Percentiles rank a stretch among this genome's conserved stretches.
Evolutionary conservation across 2,888 invertebrate species (phyloP).

Genomic region (Autographa gamma): DNA sequence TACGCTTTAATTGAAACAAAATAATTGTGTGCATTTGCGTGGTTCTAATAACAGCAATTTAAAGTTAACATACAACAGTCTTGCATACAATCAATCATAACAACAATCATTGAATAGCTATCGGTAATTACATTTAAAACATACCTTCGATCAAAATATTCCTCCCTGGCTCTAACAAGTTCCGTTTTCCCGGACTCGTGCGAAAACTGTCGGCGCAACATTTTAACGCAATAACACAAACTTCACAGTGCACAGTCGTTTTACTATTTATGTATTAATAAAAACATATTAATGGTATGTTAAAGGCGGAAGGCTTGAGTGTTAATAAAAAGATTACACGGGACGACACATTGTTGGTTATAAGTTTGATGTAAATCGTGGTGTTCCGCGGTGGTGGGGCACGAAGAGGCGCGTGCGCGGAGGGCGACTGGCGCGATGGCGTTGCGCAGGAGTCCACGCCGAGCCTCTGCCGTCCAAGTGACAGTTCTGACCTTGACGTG

Average conservation of each 20-base stretch:
- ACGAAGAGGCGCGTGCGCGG: slow-evolving; percentile 66
- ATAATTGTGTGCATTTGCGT: slow-evolving; percentile 11
- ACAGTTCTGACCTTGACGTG: slow-evolving; percentile 80
- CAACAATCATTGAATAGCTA: neutral
- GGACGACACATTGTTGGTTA: slow-evolving; percentile 23
- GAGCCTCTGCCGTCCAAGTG: slow-evolving; percentile 73
- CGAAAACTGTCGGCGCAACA: slow-evolving; percentile 83
- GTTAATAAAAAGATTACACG: slow-evolving; percentile 44
- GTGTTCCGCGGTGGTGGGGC: slow-evolving; percentile 40
- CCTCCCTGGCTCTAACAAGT: slow-evolving; percentile 78
- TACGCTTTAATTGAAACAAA: neutral
- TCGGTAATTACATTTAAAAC: slow-evolving; percentile 21
- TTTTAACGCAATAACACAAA: slow-evolving; percentile 52
- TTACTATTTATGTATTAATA: slow-evolving; percentile 2
- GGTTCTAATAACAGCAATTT: slow-evolving; percentile 10
- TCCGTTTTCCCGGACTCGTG: slow-evolving; percentile 84
- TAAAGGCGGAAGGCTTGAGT: slow-evolving; percentile 4
- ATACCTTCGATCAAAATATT: slow-evolving; percentile 82
- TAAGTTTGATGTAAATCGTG: slow-evolving; percentile 29
- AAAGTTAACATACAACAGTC: neutral
- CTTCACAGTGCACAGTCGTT: slow-evolving; percentile 38
- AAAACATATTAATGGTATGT: slow-evolving; percentile 16
- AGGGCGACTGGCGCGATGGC: slow-evolving; percentile 53
- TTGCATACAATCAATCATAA: neutral
- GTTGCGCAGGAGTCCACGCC: slow-evolving; percentile 65